Base-by-base conservation (phyloP, 2,888 invertebrate species). In the Limulus polyphemus region DNA sequence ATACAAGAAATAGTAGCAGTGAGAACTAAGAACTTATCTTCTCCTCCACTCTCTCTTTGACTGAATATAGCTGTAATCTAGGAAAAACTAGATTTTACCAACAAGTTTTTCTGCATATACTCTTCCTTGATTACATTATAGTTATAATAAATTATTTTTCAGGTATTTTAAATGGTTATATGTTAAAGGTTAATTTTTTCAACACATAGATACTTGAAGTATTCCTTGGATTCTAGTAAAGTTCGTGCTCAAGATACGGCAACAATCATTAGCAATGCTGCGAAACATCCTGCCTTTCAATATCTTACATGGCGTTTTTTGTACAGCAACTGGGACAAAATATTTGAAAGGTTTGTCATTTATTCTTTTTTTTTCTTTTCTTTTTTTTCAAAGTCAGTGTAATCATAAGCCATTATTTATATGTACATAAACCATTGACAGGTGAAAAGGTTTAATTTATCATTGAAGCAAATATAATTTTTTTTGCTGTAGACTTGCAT, bases 281-380 rank as follows among this genome's bases (percentile, higher is more conserved):
- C 73, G 4, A 63, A 70, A 2, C 89, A 89, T 73, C 81, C 83
- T 2, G 82, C 83, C 68, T 87, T 86, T 9, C 78, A 83, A 59
- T 77, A 84, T n/a, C 76, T 86, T 55, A 84, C 86, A 1, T 87
- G 87, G 87, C 78, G 85, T 68, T 86, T 86, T 74, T 75, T 87
- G 47, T 82, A 84, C 72, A 83, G 84, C 1, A 83, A 86, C 71
- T 87, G 86, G 86, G 77, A 80, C 10, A 78, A 80, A 56, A 79
- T 86, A 73, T 80, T 82, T 69, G 75, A 79, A 4, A 78, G 84
- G 72, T 84, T 83, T 72, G 83, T 32, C 7, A 7, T n/a, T n/a
- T n/a, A n/a, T n/a, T n/a, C n/a, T n/a, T n/a, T n/a, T n/a, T 32
- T 5, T 32, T 32, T 3, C 32, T 7, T 32, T 32, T 32, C 32